Evolutionary conservation across 2,797 vertebrate genomes (phyloP).

Genomic region (Coendou prehensilis): DNA sequence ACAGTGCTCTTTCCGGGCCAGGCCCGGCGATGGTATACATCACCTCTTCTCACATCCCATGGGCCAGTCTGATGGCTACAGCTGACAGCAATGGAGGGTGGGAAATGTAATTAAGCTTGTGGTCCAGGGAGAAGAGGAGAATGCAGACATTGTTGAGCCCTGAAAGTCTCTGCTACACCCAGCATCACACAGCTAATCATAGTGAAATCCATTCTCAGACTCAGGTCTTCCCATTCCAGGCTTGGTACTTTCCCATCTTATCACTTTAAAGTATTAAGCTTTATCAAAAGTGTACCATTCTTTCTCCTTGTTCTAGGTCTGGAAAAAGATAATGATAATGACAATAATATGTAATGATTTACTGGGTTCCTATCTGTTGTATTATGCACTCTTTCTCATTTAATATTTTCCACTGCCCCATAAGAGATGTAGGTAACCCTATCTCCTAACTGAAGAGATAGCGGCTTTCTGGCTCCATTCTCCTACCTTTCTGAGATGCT

Average conservation of each 20-base stretch:
- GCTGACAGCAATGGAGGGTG: neutral
- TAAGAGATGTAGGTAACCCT: neutral
- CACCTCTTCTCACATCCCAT: neutral
- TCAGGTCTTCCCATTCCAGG: neutral
- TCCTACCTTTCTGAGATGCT: neutral
- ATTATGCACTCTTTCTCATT: neutral
- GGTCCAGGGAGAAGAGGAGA: neutral
- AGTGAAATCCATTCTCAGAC: neutral
- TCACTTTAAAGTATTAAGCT: neutral
- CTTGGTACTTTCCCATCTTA: neutral
- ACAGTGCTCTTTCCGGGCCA: neutral
- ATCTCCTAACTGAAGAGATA: neutral
- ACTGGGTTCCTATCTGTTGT: neutral
- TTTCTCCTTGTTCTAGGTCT: neutral
- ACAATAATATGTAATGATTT: neutral
- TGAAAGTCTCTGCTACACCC: accelerated
- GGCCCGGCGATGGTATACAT: neutral
- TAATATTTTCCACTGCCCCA: neutral
- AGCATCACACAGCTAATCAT: neutral
- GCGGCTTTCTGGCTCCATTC: neutral
- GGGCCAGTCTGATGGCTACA: neutral
- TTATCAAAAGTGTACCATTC: neutral
- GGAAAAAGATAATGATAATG: neutral
- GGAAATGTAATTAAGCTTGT: neutral
- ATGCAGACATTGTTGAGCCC: neutral